These are phyloP conservation scores for Battus philenor DNA, from an alignment of 1,140 invertebrate species.

Conservation along the genomic window DNA sequence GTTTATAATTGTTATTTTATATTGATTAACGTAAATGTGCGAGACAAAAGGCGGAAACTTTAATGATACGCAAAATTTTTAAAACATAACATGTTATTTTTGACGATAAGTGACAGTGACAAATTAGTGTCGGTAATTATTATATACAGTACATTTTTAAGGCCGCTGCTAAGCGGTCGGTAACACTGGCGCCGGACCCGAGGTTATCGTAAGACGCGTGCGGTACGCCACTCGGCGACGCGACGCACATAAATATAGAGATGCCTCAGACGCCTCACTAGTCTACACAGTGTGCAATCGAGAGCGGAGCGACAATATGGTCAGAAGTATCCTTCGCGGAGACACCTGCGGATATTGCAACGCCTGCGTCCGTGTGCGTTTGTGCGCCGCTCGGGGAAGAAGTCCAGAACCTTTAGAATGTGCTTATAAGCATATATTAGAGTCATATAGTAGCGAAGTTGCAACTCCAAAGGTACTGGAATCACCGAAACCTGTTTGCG, in stretches of 20 bases:
- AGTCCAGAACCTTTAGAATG: constrained; percentile 58
- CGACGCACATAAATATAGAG: constrained; percentile 56
- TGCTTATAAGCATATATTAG: constrained; percentile 66
- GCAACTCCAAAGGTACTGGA: constrained; percentile 32
- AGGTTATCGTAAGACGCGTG: constrained; percentile 65
- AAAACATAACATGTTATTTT: constrained; percentile 17
- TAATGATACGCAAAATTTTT: constrained; percentile 5
- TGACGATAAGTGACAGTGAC: constrained; percentile 16
- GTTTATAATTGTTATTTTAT: too few species aligned
- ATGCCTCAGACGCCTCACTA: constrained; percentile 31
- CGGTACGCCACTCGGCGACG: constrained; percentile 45
- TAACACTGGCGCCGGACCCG: constrained; percentile 50
- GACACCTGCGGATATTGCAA: constrained; percentile 66
- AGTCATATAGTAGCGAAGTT: constrained; percentile 41
- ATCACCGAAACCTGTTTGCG: constrained; percentile 43
- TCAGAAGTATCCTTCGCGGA: constrained; percentile 45
- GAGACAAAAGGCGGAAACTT: not conserved
- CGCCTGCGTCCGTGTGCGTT: constrained; percentile 57
- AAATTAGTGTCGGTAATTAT: constrained; percentile 12
- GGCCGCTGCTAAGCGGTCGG: constrained; percentile 37
- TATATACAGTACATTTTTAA: constrained; percentile 25
- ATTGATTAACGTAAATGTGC: too few species aligned
- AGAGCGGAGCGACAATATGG: constrained; percentile 41
- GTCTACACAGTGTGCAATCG: constrained; percentile 39
- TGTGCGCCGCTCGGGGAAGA: constrained; percentile 55